Evolutionary conservation across 2,797 vertebrate genomes (phyloP).

Genomic region (Orientallactaga sibirica): DNA sequence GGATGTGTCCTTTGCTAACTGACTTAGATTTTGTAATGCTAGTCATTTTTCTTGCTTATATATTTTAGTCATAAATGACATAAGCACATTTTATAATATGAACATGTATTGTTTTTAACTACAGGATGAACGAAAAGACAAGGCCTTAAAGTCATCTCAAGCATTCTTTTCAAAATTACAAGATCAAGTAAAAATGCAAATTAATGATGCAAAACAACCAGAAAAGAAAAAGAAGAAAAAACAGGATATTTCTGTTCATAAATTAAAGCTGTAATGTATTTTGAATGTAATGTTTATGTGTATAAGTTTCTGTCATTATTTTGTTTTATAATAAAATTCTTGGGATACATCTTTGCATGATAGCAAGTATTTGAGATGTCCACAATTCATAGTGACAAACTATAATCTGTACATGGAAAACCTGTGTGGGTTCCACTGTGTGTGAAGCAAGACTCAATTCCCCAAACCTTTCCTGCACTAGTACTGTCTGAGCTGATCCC

Average conservation of each 20-base stretch:
- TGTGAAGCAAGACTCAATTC: neutral
- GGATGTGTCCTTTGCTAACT: neutral
- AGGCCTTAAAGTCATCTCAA: constrained; percentile 95
- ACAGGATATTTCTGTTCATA: constrained; percentile 92
- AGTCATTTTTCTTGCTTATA: neutral
- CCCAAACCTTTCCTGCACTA: neutral
- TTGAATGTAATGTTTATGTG: constrained; percentile 76
- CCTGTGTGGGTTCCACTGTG: neutral
- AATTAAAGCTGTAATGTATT: constrained; percentile 93
- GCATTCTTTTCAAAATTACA: constrained; percentile 98
- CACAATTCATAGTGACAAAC: neutral
- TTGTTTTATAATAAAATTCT: constrained; percentile 53
- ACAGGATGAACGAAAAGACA: constrained; percentile 97
- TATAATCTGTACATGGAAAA: neutral
- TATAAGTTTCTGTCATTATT: neutral
- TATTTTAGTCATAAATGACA: neutral
- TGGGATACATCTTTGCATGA: neutral
- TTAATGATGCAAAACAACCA: constrained; percentile 91
- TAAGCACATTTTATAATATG: neutral
- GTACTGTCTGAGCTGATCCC: neutral
- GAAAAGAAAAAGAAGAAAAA: constrained; percentile 92
- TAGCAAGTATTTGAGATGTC: neutral
- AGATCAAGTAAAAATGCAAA: constrained; percentile 97
- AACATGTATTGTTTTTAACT: constrained; percentile 48
- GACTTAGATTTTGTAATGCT: neutral